Percentiles rank a stretch among this genome's conserved stretches.
These are phyloP conservation scores for Arothron firmamentum DNA, from an alignment of 2,113 vertebrate species.

Conservation along the genomic window DNA sequence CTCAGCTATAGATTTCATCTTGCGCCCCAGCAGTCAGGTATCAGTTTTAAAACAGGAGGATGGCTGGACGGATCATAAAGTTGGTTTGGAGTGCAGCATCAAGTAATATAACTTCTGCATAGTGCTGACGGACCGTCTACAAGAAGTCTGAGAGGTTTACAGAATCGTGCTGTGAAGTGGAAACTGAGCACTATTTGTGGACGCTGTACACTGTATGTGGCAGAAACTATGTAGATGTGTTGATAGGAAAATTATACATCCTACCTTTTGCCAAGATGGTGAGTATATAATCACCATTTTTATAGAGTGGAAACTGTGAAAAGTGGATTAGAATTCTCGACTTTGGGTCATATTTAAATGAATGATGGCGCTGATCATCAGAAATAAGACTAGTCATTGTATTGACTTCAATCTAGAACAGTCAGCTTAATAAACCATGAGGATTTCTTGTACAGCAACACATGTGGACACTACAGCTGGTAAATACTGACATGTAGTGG, in stretches of 20 bases:
- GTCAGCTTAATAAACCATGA: too few species aligned
- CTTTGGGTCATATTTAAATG: too few species aligned
- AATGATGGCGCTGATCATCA: too few species aligned
- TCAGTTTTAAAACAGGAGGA: slow-evolving; percentile 32
- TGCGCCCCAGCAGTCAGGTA: slow-evolving; percentile 30
- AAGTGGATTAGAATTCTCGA: too few species aligned
- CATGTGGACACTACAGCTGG: too few species aligned
- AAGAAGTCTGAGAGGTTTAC: slow-evolving; percentile 39
- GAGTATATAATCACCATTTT: too few species aligned
- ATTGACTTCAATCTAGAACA: too few species aligned
- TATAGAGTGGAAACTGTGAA: too few species aligned
- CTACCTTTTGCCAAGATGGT: not conserved
- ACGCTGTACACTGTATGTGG: not conserved
- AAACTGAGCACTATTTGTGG: slow-evolving; percentile 6
- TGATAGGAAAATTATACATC: not conserved
- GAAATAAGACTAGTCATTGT: too few species aligned
- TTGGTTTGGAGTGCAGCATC: slow-evolving; percentile 39
- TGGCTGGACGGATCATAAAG: slow-evolving; percentile 46
- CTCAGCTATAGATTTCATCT: slow-evolving; percentile 16
- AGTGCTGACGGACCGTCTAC: slow-evolving; percentile 56
- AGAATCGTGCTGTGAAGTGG: slow-evolving; percentile 42
- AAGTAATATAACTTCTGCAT: slow-evolving; percentile 15
- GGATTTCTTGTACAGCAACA: too few species aligned
- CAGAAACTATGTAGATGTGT: not conserved
- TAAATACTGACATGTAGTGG: too few species aligned